Percentiles rank a stretch among this genome's conserved stretches.
phyloP scores from a whole-genome alignment of 1,140 invertebrate species.

The Papilio xuthus region DNA sequence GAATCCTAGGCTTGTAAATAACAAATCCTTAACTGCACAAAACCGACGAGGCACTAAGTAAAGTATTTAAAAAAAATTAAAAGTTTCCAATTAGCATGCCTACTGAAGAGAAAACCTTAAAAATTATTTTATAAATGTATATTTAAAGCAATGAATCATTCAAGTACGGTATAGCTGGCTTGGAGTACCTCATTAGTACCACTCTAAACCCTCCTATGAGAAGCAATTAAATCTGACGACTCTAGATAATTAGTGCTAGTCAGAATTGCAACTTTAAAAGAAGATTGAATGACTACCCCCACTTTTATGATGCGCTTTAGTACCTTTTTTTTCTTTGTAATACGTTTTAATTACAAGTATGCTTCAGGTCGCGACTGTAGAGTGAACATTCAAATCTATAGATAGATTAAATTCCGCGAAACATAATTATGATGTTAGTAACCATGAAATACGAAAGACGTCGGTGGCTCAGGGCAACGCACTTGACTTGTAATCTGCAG shows the following conservation, averaged over 20 bases:
- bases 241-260: conserved; percentile 34
- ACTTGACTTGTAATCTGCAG: too few species aligned
- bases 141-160: conserved; percentile 17
- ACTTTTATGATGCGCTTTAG: neutral
- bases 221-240: conserved; percentile 27
- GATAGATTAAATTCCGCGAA: neutral
- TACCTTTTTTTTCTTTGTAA: conserved; percentile 8
- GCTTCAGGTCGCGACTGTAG: neutral
- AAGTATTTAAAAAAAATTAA: neutral
- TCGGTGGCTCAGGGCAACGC: too few species aligned
- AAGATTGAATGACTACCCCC: conserved; percentile 21
- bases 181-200: conserved; percentile 28
- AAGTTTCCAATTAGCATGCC: conserved; percentile 7
- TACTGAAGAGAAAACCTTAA: neutral
- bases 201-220: conserved; percentile 6
- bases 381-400: neutral
- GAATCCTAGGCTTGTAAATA: neutral
- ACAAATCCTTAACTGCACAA: neutral
- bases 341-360: neutral
- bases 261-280: conserved; percentile 23
- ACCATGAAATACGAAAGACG: too few species aligned
- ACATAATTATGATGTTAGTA: too few species aligned
- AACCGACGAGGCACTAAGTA: neutral
- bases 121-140: conserved; percentile 18
- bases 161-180: conserved; percentile 22